A percentile compares a stretch with the other conserved stretches of the same genome.
Conservation (phyloP, 2,797 vertebrate species). For the Syngnathus rostellatus region DNA sequence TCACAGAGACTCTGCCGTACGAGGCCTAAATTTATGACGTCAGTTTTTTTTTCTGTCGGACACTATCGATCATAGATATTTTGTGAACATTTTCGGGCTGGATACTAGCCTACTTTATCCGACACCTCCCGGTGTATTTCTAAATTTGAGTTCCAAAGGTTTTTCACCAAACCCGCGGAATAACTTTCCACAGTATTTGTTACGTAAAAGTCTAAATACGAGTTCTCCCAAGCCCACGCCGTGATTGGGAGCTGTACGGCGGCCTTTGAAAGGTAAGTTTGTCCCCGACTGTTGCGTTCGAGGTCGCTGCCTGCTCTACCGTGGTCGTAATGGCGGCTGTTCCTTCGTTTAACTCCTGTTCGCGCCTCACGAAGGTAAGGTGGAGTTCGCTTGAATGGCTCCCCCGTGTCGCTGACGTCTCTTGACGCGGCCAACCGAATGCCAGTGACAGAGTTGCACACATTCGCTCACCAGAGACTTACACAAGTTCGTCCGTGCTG, state of each 20-base stretch:
- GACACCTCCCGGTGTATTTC: neutral
- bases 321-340: slow-evolving; percentile 67
- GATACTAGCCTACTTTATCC: slow-evolving; percentile 1
- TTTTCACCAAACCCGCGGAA: slow-evolving; percentile 27
- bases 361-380: slow-evolving; percentile 66
- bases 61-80: slow-evolving; percentile 7
- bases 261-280: slow-evolving; percentile 56
- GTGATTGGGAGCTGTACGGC: slow-evolving; percentile 44
- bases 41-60: slow-evolving; percentile 5
- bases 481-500: slow-evolving; percentile 54
- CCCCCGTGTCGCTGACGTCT: slow-evolving; percentile 77
- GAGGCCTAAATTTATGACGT: slow-evolving; percentile 7
- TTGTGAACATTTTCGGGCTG: slow-evolving; percentile 4
- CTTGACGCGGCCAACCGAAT: slow-evolving; percentile 77
- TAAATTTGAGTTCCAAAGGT: neutral
- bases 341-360: slow-evolving; percentile 52
- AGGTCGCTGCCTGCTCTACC: slow-evolving; percentile 13
- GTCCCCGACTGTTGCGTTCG: slow-evolving; percentile 10
- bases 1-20: slow-evolving; percentile 8
- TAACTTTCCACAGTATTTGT: slow-evolving; percentile 36
- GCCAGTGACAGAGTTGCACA: slow-evolving; percentile 72
- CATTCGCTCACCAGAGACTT: slow-evolving; percentile 61
- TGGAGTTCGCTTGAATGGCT: slow-evolving; percentile 73
- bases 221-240: slow-evolving; percentile 40
- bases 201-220: slow-evolving; percentile 28